A percentile compares a stretch with the other conserved stretches of the same genome.
Conservation (phyloP, 2,113 vertebrate genomes). For the Gyps fulvus region DNA sequence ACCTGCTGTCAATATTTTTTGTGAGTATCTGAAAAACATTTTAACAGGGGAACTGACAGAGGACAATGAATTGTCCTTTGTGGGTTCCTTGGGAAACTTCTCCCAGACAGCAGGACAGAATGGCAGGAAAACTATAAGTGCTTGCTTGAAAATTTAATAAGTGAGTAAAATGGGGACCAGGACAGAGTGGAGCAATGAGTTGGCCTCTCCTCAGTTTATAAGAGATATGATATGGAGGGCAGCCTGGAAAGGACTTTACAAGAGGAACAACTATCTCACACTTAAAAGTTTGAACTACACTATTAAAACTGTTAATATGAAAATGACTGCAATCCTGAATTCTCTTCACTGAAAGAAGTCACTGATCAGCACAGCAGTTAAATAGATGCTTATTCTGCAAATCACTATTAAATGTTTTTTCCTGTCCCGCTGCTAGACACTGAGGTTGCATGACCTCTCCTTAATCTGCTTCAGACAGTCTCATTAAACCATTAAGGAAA, state of each 20-base stretch:
- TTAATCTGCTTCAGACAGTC: slow-evolving; percentile 18
- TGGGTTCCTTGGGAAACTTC: neutral
- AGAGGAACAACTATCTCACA: neutral
- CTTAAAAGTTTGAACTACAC: neutral
- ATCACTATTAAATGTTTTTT: neutral
- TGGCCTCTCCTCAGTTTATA: neutral
- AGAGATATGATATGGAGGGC: neutral
- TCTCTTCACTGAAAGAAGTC: neutral
- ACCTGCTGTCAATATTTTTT: neutral
- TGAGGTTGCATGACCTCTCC: neutral
- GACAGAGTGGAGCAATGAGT: neutral
- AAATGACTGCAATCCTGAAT: neutral
- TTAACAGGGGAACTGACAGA: neutral
- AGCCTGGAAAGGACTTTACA: neutral
- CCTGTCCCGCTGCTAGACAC: neutral
- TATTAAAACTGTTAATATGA: neutral
- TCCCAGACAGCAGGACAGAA: neutral
- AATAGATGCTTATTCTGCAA: neutral
- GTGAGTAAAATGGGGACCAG: neutral
- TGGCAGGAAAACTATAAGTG: neutral
- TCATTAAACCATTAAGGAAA: slow-evolving; percentile 44
- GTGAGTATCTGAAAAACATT: neutral
- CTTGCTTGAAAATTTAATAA: neutral
- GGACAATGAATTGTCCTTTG: neutral
- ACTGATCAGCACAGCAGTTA: neutral